A percentile compares a stretch with the other conserved stretches of the same genome.
phyloP scores from a whole-genome alignment of 2,113 vertebrate species.

The Dromaius novaehollandiae region DNA sequence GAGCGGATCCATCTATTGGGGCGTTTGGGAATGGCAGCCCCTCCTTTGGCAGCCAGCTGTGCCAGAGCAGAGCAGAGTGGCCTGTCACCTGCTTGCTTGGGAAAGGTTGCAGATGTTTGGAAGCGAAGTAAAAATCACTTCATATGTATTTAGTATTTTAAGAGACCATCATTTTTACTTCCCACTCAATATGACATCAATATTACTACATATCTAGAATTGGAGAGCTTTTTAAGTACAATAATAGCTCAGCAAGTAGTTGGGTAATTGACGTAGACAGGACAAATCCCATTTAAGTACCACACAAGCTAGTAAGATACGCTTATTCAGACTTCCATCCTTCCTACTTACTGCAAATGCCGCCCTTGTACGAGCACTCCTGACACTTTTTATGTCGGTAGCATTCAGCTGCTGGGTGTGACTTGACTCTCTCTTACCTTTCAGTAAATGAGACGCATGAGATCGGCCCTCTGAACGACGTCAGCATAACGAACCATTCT shows the following conservation, averaged over 20 bases:
- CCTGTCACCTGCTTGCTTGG: not conserved
- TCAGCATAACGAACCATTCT: constrained; percentile 80
- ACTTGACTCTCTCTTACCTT: constrained; percentile 26
- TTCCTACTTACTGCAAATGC: not conserved
- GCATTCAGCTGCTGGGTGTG: not conserved
- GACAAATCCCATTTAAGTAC: not conserved
- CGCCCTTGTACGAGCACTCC: not conserved
- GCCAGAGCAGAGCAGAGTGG: not conserved
- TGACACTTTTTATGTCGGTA: accelerated
- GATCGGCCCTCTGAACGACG: constrained; percentile 77
- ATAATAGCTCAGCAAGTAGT: not conserved
- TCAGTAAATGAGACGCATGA: constrained; percentile 91
- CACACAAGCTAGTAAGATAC: not conserved
- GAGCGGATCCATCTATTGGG: not conserved
- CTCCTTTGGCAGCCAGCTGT: not conserved
- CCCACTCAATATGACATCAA: no score
- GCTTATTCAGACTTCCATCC: not conserved
- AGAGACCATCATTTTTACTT: not conserved
- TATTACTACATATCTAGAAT: not conserved
- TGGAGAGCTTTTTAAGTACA: not conserved
- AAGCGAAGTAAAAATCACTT: not conserved
- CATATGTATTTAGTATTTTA: not conserved
- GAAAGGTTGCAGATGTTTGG: not conserved
- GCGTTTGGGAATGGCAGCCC: not conserved
- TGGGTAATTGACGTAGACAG: not conserved